Evolutionary conservation across 1,140 invertebrate species (phyloP), one percentile per base, ranked within the genome.

Genomic region (Trichogramma pretiosum): DNA sequence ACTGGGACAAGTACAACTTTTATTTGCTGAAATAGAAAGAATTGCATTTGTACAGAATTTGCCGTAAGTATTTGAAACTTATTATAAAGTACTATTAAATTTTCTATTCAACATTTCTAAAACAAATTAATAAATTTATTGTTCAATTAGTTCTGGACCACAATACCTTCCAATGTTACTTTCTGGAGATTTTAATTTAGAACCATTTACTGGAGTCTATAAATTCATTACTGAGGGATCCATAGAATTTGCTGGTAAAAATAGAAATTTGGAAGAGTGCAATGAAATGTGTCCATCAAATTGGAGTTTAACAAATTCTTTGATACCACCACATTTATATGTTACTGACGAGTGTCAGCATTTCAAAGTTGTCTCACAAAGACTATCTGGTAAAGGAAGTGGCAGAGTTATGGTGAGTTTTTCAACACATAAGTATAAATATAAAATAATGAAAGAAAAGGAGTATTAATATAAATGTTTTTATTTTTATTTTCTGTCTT

Each of bases 151-250:
- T 21, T 47, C 40, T 5, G 62, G 62, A 5, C 45, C 70, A 11
- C 53, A 58, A 17, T 83, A 88, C 61, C 63, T 82, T 37, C 91
- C 93, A 0, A 77, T 89, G 2, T 80, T 97, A 46, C 46, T 96
- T 36, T 85, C 86, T 9, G 93, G 93, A 0, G 93, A 98, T 67
- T 86, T 96, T 40, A 98, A 98, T 70, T 79, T 84, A 5, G 70
- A 78, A 50, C 83, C 87, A 0, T 61, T 80, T 33, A 83, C 82
- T 28, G 71, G 78, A 4, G 76, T 93, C 0, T 83, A 89, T 56
- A 68, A 81, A 39, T 81, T 92, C 36, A 65, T 93, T 34, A 77
- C 74, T 0, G 69, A 72, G n/a, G 87, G 87, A 16, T 58, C 67
- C 32, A 68, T 89, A 5, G 63, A 78, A 53, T 84, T 80, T 56